phyloP scores from a whole-genome alignment of 1,140 invertebrate species.

The Megathymus violae region DNA sequence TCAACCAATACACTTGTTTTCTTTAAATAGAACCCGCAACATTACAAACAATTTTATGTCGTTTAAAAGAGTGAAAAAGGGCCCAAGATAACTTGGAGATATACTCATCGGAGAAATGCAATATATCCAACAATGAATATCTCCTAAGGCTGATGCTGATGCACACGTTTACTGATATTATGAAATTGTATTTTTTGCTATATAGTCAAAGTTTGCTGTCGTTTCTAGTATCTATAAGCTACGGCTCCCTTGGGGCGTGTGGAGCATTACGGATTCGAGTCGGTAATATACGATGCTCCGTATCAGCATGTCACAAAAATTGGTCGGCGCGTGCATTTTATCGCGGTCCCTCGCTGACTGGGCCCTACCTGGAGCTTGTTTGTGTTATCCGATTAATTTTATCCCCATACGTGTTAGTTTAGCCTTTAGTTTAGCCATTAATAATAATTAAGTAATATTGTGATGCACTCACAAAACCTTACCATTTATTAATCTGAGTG shows the following conservation, averaged over 20 bases:
- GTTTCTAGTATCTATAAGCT: slow-evolving; percentile 34
- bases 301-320: slow-evolving; percentile 60
- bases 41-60: too few species aligned
- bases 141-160: too few species aligned
- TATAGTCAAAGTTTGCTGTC: slow-evolving; percentile 12
- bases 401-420: slow-evolving; percentile 6
- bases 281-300: slow-evolving; percentile 43
- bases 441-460: background rate
- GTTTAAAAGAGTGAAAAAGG: too few species aligned
- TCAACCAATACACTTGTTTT: too few species aligned
- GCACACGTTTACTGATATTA: too few species aligned
- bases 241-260: slow-evolving; percentile 9
- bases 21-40: too few species aligned
- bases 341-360: slow-evolving; percentile 43
- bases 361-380: slow-evolving; percentile 34
- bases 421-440: background rate
- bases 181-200: too few species aligned
- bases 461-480: too few species aligned
- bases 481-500: too few species aligned
- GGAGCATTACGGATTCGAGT: slow-evolving; percentile 50
- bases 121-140: too few species aligned
- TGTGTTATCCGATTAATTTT: slow-evolving; percentile 7
- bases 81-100: too few species aligned
- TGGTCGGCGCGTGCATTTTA: slow-evolving; percentile 54
- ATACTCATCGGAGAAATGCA: too few species aligned